These are phyloP conservation scores for Sarcophaga caerulescens DNA, from an alignment of 2,888 invertebrate species.

Conservation along the genomic window DNA sequence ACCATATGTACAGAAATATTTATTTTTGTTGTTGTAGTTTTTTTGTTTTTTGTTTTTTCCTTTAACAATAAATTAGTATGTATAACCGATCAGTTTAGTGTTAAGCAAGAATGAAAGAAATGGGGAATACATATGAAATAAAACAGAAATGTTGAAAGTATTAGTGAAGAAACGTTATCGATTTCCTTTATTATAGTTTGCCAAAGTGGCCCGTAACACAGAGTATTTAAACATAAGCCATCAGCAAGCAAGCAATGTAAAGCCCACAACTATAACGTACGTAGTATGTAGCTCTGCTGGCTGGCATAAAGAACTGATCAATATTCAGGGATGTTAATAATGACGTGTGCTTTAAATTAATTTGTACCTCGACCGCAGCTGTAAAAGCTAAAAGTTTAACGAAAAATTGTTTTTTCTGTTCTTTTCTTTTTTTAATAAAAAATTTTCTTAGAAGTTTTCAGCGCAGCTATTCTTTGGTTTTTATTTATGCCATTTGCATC, in stretches of 20 bases:
- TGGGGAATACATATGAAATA: constrained; percentile 1
- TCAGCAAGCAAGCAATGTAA: constrained; percentile 42
- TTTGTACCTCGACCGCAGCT: constrained; percentile 38
- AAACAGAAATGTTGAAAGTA: constrained; percentile 44
- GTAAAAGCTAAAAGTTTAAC: not conserved
- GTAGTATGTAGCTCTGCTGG: not conserved
- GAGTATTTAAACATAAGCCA: constrained; percentile 31
- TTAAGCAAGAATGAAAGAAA: constrained; percentile 5
- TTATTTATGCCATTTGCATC: no score
- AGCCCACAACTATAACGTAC: not conserved
- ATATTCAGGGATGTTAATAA: constrained; percentile 68
- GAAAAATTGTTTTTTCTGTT: not conserved
- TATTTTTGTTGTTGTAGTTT: not conserved
- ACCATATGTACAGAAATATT: not conserved
- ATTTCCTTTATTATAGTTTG: constrained; percentile 67
- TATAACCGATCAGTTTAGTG: constrained; percentile 41
- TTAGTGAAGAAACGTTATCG: constrained; percentile 65
- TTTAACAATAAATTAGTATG: constrained; percentile 51
- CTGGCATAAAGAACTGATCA: constrained; percentile 52
- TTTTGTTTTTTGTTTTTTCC: constrained; percentile 9
- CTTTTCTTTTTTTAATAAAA: not conserved
- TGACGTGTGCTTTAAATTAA: constrained; percentile 69
- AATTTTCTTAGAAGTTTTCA: constrained; percentile 60
- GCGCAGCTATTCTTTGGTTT: constrained; percentile 19
- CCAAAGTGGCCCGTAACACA: constrained; percentile 36